Conservation (phyloP, 2,113 vertebrate genomes). For the Lamprotornis superbus region DNA sequence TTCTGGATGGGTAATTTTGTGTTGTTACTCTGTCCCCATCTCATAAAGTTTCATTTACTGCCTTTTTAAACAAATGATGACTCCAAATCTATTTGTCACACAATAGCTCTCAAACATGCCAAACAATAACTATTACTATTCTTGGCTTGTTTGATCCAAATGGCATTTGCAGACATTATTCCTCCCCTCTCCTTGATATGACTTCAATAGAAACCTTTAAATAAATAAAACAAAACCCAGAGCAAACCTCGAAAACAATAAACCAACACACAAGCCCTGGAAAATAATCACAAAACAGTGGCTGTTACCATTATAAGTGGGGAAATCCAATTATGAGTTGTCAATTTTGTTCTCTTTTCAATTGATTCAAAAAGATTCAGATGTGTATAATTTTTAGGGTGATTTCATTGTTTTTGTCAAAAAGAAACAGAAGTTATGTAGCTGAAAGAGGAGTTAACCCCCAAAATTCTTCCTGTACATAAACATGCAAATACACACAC, state of each 20-base stretch:
- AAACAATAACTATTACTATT: conserved; percentile 57
- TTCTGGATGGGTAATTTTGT: conserved; percentile 67
- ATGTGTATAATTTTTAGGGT: conserved; percentile 52
- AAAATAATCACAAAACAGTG: conserved; percentile 55
- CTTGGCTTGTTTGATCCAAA: conserved; percentile 55
- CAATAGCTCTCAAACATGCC: conserved; percentile 51
- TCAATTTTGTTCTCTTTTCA: conserved; percentile 53
- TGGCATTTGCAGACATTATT: conserved; percentile 50
- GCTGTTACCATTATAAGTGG: conserved; percentile 22
- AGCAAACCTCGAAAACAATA: conserved; percentile 33
- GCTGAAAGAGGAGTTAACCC: background rate
- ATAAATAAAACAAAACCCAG: conserved; percentile 53
- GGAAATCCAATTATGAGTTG: conserved; percentile 66
- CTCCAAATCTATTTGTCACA: conserved; percentile 72
- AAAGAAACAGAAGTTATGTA: conserved; percentile 37
- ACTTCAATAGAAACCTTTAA: conserved; percentile 56
- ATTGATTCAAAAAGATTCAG: conserved; percentile 42
- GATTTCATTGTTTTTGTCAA: conserved; percentile 38
- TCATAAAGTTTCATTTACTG: conserved; percentile 72
- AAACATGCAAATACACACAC: background rate
- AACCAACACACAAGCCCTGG: background rate
- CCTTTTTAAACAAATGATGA: conserved; percentile 73
- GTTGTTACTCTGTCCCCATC: conserved; percentile 52
- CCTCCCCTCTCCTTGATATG: conserved; percentile 6
- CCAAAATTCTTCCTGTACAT: background rate